Conservation (phyloP, 2,888 invertebrate genomes). For the Chymomyza caudatula region DNA sequence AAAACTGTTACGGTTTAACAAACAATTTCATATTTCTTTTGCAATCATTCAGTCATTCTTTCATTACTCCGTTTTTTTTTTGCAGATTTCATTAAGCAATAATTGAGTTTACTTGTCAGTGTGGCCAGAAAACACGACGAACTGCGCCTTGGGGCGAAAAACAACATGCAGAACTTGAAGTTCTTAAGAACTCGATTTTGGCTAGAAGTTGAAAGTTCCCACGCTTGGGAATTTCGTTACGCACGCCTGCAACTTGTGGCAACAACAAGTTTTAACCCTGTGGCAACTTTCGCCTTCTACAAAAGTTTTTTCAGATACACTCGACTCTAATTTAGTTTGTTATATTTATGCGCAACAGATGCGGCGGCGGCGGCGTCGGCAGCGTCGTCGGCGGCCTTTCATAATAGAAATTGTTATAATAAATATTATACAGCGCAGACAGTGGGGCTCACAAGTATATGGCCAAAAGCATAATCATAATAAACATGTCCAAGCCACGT, state of each 20-base stretch:
- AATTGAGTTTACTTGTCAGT: conserved; percentile 71
- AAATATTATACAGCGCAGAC: conserved; percentile 11
- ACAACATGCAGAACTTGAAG: conserved; percentile 2
- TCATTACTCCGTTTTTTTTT: conserved; percentile 32
- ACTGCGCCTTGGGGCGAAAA: conserved; percentile 46
- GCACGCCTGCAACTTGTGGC: conserved; percentile 26
- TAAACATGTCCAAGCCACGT: conserved; percentile 55
- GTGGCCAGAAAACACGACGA: conserved; percentile 59
- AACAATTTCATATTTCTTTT: conserved; percentile 53
- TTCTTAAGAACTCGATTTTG: background rate
- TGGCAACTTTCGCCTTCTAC: conserved; percentile 57
- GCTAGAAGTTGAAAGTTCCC: conserved; percentile 42
- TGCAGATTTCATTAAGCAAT: conserved; percentile 70
- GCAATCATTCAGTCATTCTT: conserved; percentile 45
- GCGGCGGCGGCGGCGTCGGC: conserved; percentile 25
- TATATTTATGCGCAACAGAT: conserved; percentile 54
- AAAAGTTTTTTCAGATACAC: conserved; percentile 20
- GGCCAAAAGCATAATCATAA: conserved; percentile 55
- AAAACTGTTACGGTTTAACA: conserved; percentile 68
- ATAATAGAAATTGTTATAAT: conserved; percentile 5
- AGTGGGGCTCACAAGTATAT: conserved; percentile 22
- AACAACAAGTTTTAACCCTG: conserved; percentile 10
- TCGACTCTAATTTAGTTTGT: conserved; percentile 45
- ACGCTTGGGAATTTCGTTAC: conserved; percentile 52
- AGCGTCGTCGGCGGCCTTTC: conserved; percentile 16